Evolutionary conservation across 1,140 invertebrate species (phyloP), one percentile per base, ranked within the genome.

Genomic region (Trachymyrmex cornetzi): DNA sequence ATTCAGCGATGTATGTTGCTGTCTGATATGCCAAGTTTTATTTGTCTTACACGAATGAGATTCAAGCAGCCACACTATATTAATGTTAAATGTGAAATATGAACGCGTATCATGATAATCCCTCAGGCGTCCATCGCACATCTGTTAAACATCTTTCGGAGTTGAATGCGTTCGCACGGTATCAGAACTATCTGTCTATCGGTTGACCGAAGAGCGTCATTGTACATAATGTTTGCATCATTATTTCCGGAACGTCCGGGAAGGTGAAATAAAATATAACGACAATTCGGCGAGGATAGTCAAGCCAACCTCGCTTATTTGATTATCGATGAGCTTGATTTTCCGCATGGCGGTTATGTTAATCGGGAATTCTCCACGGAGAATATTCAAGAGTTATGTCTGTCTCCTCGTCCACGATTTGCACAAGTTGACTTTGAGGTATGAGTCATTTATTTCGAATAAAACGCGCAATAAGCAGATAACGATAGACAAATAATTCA

Each of bases 401-500:
- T 30, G 5, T 38, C 30, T 27, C n/a, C 11, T 71, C 67, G 55
- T 16, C 7, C n/a, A 24, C 53, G 67, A 82, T 81, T 44, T 71
- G 50, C 48, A 55, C 67, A 82, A 82, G 67, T 27, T 7, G 19
- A 48, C n/a, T 81, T 71, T 74, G 57, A 24, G n/a, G n/a, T 24
- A 44, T 75, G 69, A 84, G 16, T 84, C 69, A 84, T 75, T 84
- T 74, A 74, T 30, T 50, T 14, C 38, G 19, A 84, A 82, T 82
- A 61, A 81, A 61, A 27, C 69, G 22, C 22, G 55, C 69, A 61
- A 74, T 44, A 44, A 48, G 64, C 64, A 74, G 57, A 44, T 50
- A 61, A 61, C 48, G 50, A 81, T n/a, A 30, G 6, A 6, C 38
- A 34, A 69, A 59, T 75, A 74, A 84, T 22, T 57, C 77, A 38